These are phyloP conservation scores for Diabrotica virgifera DNA, from an alignment of 1,140 invertebrate species.

Conservation along the genomic window DNA sequence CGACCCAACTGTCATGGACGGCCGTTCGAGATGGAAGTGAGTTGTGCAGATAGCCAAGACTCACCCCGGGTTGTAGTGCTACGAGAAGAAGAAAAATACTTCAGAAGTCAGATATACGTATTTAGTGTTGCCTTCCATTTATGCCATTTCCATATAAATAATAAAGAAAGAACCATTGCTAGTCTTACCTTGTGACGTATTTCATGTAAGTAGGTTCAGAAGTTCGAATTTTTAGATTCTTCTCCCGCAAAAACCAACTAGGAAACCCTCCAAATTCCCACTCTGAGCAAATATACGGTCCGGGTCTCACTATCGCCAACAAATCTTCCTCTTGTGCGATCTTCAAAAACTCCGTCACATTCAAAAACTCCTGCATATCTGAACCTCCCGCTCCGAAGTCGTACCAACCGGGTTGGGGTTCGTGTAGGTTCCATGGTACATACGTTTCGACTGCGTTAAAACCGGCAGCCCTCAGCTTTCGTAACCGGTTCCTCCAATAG, in stretches of 20 bases:
- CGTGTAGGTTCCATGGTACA: conserved; percentile 91
- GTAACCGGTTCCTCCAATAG: conserved; percentile 21
- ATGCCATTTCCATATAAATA: neutral
- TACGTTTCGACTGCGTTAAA: conserved; percentile 92
- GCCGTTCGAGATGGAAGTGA: too few relatives aligned
- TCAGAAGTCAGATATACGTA: too few relatives aligned
- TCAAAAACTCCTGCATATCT: conserved; percentile 62
- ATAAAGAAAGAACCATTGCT: neutral
- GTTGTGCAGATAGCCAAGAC: too few relatives aligned
- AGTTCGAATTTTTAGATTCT: conserved; percentile 50
- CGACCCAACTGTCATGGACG: too few relatives aligned
- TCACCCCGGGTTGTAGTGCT: too few relatives aligned
- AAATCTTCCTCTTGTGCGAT: conserved; percentile 78
- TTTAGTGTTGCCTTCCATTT: too few relatives aligned
- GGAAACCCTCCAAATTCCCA: conserved; percentile 57
- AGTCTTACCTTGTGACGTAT: conserved; percentile 43
- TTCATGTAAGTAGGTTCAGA: conserved; percentile 50
- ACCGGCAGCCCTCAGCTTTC: conserved; percentile 54
- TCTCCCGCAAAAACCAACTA: conserved; percentile 28
- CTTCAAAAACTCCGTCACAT: conserved; percentile 66
- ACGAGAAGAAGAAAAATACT: too few relatives aligned
- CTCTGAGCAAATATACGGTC: conserved; percentile 92
- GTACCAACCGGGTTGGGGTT: conserved; percentile 59
- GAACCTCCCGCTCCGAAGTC: conserved; percentile 73
- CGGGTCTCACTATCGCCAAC: conserved; percentile 80